Evolutionary conservation across 2,113 vertebrate species (phyloP).

Genomic region (Mustelus asterias): DNA sequence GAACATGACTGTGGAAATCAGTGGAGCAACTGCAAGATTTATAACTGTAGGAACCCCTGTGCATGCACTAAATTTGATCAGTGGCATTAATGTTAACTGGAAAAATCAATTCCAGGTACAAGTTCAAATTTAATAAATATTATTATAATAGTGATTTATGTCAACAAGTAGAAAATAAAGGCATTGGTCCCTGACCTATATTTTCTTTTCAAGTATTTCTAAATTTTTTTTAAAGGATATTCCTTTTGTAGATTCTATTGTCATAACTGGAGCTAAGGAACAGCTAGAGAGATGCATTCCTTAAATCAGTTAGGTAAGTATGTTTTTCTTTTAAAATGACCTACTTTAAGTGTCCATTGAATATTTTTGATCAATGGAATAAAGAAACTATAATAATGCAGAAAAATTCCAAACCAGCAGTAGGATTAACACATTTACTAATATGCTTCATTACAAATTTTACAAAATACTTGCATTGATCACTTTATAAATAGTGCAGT

Average conservation of each 20-base stretch:
- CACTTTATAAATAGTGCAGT: background rate
- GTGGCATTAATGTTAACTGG: background rate
- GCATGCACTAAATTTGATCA: background rate
- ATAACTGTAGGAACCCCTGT: background rate
- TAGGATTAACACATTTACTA: background rate
- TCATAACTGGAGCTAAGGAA: background rate
- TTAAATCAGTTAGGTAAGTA: background rate
- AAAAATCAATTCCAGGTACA: background rate
- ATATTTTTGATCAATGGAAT: too few species aligned
- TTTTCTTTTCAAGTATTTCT: background rate
- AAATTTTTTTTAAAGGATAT: background rate
- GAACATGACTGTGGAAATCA: background rate
- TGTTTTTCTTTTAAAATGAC: background rate
- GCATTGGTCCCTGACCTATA: background rate
- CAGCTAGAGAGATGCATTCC: background rate
- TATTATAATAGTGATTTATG: conserved; percentile 4
- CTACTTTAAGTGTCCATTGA: background rate
- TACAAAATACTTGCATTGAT: background rate
- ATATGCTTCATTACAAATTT: background rate
- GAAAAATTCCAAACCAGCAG: background rate
- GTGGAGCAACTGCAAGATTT: conserved; percentile 6
- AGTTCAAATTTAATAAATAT: background rate
- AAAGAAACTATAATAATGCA: background rate
- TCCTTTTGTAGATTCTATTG: background rate
- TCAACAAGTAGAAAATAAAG: background rate